Evolutionary conservation across 2,797 vertebrate genomes (phyloP), one percentile per base, ranked within the genome.

Genomic region (Neosalanx taihuensis): DNA sequence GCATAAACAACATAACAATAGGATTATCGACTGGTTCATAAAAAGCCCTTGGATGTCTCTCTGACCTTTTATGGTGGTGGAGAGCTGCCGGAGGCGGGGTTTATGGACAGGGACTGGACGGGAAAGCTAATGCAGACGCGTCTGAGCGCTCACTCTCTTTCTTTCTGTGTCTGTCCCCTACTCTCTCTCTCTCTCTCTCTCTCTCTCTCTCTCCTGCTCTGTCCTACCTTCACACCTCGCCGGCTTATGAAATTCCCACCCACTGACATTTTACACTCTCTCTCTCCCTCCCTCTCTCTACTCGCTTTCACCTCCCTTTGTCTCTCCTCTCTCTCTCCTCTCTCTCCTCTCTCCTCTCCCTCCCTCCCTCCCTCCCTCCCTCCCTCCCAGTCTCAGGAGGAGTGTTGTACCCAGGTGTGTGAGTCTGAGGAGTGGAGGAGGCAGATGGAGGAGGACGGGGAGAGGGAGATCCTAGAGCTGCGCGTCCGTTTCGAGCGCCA

Each of bases 381-480:
- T 73, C 67, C 64, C 69, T 57, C 67, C 58, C 61, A 97, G 97
- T 83, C 86, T 75, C 92, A 95, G 80, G 90, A 94, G 60, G 88
- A 92, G 1, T 80, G 92, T 0, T 83, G 84, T 81, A 92, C 92
- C 80, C 91, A 94, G 83, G 79, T 89, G 57, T 35, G 75, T 6
- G 91, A 89, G 79, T 94, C 91, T 51, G 88, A 96, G 79, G 94
- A 95, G 83, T 90, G 88, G 10, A 89, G 90, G n/a, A 96, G 88
- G 85, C 94, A 95, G 81, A 92, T 92, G 0, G 94, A 98, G 80
- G 94, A 97, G 87, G 95, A 96, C 0, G 88, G 85, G 63, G 93
- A 95, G 75, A 77, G 68, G 64, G 95, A 92, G 89, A 93, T 97
- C 70, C 91, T 90, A 1, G 89, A 93, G 63, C 89, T 97, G 46